Evolutionary conservation across 2,797 vertebrate genomes (phyloP).

Genomic region (Lateolabrax maculatus): DNA sequence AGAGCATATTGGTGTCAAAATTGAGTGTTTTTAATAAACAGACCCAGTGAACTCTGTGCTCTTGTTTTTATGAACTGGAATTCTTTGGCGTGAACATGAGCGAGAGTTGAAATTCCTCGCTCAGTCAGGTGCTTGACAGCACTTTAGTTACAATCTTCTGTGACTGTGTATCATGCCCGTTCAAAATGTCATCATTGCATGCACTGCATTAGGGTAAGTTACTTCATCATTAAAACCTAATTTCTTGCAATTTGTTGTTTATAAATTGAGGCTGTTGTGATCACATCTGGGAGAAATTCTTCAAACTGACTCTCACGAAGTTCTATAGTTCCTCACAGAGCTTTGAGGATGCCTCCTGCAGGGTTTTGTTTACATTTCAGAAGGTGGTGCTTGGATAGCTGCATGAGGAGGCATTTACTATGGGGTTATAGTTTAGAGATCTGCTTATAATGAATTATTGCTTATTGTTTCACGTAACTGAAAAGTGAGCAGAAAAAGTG

Average conservation of each 20-base stretch:
- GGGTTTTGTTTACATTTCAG: conserved; percentile 46
- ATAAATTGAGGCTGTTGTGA: not conserved
- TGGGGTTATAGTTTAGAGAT: conserved; percentile 30
- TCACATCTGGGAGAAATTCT: conserved; percentile 17
- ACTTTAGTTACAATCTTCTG: conserved; percentile 8
- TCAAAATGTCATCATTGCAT: conserved; percentile 22
- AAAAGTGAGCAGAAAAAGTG: conserved; percentile 20
- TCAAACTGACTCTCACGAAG: not conserved
- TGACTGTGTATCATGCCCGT: not conserved
- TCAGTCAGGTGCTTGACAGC: conserved; percentile 56
- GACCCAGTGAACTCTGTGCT: conserved; percentile 47
- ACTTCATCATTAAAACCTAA: conserved; percentile 26
- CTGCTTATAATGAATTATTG: conserved; percentile 26
- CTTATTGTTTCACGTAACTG: conserved; percentile 24
- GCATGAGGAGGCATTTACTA: conserved; percentile 40
- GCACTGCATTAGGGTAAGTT: not conserved
- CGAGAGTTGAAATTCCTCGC: conserved; percentile 51
- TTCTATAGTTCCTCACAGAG: conserved; percentile 1
- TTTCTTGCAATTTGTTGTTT: conserved; percentile 22
- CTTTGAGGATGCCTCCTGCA: conserved; percentile 17
- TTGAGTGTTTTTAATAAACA: conserved; percentile 58
- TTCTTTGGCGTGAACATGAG: conserved; percentile 39
- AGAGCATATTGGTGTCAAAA: conserved; percentile 40
- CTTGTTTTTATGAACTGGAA: conserved; percentile 45
- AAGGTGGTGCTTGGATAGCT: conserved; percentile 47